Evolutionary conservation across 2,888 invertebrate genomes (phyloP), one percentile per base, ranked within the genome.

Genomic region (Parthenolecanium corni): DNA sequence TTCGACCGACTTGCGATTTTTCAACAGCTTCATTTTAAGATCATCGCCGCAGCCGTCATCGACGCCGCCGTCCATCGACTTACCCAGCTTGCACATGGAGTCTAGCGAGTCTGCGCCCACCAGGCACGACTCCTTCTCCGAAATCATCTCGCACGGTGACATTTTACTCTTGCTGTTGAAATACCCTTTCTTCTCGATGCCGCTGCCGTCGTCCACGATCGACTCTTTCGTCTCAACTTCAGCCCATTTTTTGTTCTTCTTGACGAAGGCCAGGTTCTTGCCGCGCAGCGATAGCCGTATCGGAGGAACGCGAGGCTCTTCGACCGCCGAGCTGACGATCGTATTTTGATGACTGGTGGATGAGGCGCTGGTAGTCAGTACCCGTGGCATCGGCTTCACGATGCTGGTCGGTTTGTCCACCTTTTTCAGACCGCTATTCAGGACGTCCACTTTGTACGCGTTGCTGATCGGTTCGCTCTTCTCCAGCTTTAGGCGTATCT

Each of bases 211-310:
- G 18, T 58, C 58, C 31, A 31, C 47, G 16, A 46, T 46, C 16
- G 57, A n/a, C 9, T 52, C 52, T 16, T 62, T 53, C 11, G 23
- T n/a, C n/a, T n/a, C n/a, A 49, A 52, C 52, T 5, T 62, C 62
- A 44, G 62, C 24, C 67, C 68, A 67, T 65, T 84, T 84, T 65
- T 75, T 76, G 65, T 77, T 76, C 69, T 85, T 85, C 54, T 85
- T 84, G 52, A 91, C 88, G 44, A 88, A 88, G 0, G 88, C 87
- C 18, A 79, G 77, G 72, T 89, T 89, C 64, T 89, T 80, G 1
- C 89, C 89, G 65, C 90, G 79, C 46, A 92, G 75, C 64, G 89
- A 89, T 69, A 92, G 91, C 73, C 91, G 91, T 65, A 91, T 76
- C 1, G 91, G 92, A 9, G 92, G 91, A 52, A 92, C 92, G 62